Conservation (phyloP, 2,113 vertebrate species). For the Erythrolamprus reginae region DNA sequence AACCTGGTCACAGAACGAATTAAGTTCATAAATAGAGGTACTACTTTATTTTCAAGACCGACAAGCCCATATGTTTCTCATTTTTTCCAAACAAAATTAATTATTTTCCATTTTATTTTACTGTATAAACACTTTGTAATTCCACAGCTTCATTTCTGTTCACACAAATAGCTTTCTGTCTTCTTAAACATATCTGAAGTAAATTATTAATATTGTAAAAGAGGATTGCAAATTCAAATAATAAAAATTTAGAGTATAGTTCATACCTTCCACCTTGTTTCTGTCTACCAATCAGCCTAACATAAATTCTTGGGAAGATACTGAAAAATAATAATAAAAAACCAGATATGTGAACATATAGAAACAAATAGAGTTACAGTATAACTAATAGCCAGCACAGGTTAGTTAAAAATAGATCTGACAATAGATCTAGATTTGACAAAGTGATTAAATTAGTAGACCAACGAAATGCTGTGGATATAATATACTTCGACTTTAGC, state of each 20-base stretch:
- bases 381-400: too few relatives aligned
- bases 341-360: too few relatives aligned
- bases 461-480: too few relatives aligned
- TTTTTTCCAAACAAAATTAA: neutral
- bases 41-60: neutral
- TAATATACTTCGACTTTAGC: too few relatives aligned
- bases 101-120: neutral
- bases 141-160: neutral
- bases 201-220: neutral
- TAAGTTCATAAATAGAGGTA: too few relatives aligned
- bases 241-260: neutral
- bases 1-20: too few relatives aligned
- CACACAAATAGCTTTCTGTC: neutral
- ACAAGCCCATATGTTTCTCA: neutral
- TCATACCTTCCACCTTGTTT: neutral
- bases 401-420: too few relatives aligned
- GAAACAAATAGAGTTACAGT: too few relatives aligned
- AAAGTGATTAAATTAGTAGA: too few relatives aligned
- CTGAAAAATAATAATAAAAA: too few relatives aligned
- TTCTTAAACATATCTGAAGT: neutral
- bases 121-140: neutral
- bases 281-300: neutral
- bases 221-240: neutral
- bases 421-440: too few relatives aligned
- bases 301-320: too few relatives aligned